Evolutionary conservation across 2,797 vertebrate species (phyloP).

Genomic region (Jordanella pulchra): DNA sequence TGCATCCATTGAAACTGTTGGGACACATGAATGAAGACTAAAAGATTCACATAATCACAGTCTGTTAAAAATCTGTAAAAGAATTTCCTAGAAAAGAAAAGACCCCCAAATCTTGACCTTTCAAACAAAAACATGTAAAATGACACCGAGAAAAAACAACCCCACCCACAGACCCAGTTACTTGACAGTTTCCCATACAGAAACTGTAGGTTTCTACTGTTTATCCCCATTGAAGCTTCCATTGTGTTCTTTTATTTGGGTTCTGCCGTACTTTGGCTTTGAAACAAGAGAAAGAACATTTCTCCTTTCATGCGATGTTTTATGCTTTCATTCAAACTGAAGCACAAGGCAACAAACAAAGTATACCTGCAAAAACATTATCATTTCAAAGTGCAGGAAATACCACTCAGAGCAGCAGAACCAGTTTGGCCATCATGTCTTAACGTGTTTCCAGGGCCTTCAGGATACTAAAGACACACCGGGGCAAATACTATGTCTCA

Average conservation of each 20-base stretch:
- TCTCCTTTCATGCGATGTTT: not conserved
- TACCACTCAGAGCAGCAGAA: constrained; percentile 56
- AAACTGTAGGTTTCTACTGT: constrained; percentile 3
- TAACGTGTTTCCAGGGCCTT: constrained; percentile 50
- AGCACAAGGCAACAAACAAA: constrained; percentile 2
- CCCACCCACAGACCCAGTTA: constrained; percentile 25
- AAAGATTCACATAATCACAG: not conserved
- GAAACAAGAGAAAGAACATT: not conserved
- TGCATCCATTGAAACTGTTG: not conserved
- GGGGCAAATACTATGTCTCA: constrained; percentile 22
- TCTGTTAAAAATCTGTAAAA: constrained; percentile 3
- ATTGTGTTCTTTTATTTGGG: not conserved
- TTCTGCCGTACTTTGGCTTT: constrained; percentile 7
- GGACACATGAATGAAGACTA: not conserved
- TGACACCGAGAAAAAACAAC: constrained; percentile 47
- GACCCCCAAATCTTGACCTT: constrained; percentile 21
- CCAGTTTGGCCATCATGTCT: constrained; percentile 73
- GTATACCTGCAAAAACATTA: constrained; percentile 32
- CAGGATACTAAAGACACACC: constrained; percentile 39
- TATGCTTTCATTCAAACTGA: constrained; percentile 27
- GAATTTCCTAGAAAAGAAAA: constrained; percentile 11
- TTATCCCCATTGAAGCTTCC: not conserved
- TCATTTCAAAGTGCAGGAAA: constrained; percentile 43
- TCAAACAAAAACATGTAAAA: constrained; percentile 52
- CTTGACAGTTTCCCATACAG: constrained; percentile 17